Evolutionary conservation across 2,888 invertebrate genomes (phyloP), one percentile per base, ranked within the genome.

Genomic region (Lasioglossum oenotherae): DNA sequence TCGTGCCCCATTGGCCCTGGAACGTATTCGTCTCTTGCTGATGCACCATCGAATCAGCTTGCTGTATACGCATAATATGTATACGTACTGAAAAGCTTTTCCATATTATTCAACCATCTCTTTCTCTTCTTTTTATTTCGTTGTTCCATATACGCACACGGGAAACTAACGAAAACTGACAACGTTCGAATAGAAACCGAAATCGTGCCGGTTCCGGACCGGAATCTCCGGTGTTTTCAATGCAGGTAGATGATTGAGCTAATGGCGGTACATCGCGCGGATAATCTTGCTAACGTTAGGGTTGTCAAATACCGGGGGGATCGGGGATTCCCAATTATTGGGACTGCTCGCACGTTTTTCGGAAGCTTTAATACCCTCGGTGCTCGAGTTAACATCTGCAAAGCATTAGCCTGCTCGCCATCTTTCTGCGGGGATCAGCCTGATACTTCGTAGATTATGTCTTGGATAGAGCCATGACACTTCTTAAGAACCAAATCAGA

Each of bases 321-420:
- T 49, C 23, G 83, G 83, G 83, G 38, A 84, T 85, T 85, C 71
- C 81, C 79, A 83, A 88, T 86, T 88, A 85, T 83, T 71, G 67
- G 49, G 0, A 6, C n/a, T 19, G 27, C 78, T 57, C 35, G 5
- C 31, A 60, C 71, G 67, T 41, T 81, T 74, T 72, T n/a, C 74
- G 49, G 14, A 81, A 74, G 74, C 67, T 69, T 86, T 82, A 88
- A 86, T 84, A 38, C 80, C 64, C 57, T 8, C 31, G 8, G 31
- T 6, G 23, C 14, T n/a, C 31, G 69, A 31, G 31, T 74, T 74
- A 81, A 86, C 85, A 88, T 86, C 84, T 88, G 81, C 38, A 74
- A 85, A 72, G 84, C 64, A 86, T 87, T 89, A 89, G 82, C n/a
- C 87, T n/a, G 80, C 57, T 69, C 27, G 78, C 5, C 35, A 88